phyloP scores from a whole-genome alignment of 2,113 vertebrate genomes.

The Eudyptes chrysolophus region DNA sequence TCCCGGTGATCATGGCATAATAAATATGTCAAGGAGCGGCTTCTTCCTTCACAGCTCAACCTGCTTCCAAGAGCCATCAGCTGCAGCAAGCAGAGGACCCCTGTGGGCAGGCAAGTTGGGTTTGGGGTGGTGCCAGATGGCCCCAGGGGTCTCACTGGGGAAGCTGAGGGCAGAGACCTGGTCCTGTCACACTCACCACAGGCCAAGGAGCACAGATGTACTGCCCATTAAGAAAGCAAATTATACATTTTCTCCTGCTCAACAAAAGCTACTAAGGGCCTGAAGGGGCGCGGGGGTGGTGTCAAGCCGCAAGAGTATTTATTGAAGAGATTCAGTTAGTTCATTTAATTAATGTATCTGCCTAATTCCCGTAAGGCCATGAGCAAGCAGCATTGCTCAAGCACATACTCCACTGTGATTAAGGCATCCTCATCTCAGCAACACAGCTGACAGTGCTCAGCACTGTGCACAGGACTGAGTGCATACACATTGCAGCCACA shows the following conservation, averaged over 20 bases:
- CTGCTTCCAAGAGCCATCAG: not conserved
- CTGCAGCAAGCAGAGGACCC: not conserved
- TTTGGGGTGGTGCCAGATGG: fast-evolving
- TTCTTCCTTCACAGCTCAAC: not conserved
- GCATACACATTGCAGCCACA: not conserved
- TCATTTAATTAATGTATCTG: not conserved
- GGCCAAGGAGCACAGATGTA: not conserved
- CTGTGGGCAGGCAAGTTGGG: fast-evolving
- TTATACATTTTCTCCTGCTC: not conserved
- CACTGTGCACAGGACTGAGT: not conserved
- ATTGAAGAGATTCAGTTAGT: not conserved
- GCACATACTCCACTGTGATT: fast-evolving
- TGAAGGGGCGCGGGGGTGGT: not conserved
- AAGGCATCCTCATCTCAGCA: not conserved
- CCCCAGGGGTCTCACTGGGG: not conserved
- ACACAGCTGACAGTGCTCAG: not conserved
- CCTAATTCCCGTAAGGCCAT: not conserved
- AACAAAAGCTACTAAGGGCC: not conserved
- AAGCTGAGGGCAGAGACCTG: not conserved
- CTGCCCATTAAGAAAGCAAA: not conserved
- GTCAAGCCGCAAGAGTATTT: not conserved
- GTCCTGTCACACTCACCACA: not conserved
- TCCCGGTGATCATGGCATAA: not conserved
- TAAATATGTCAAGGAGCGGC: not conserved
- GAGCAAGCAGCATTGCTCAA: not conserved